These are phyloP conservation scores for Lepeophtheirus nordmannii DNA, from an alignment of 2,888 invertebrate species.

Conservation along the genomic window DNA sequence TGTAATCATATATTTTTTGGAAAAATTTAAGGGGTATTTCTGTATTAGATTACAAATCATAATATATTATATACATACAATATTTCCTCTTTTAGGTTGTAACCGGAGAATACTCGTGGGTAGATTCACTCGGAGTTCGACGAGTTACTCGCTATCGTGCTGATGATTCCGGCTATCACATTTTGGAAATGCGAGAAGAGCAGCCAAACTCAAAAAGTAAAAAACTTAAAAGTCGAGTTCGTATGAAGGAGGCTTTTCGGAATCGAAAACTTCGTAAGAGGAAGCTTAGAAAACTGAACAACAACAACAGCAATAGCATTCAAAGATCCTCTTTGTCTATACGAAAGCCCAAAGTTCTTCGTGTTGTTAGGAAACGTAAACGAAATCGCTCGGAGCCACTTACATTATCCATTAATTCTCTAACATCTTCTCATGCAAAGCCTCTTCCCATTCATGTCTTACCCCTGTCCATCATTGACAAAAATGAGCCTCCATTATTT, in stretches of 20 bases:
- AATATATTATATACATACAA: too few species aligned
- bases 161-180: background rate
- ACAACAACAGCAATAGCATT: background rate
- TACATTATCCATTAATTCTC: background rate
- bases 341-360: background rate
- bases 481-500: background rate
- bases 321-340: too few species aligned
- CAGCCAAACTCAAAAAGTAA: background rate
- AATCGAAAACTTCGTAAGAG: constrained; percentile 1
- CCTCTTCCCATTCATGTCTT: background rate
- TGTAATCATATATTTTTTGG: too few species aligned
- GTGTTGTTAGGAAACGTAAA: background rate
- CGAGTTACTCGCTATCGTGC: background rate
- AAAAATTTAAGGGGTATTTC: too few species aligned
- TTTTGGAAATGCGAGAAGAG: background rate
- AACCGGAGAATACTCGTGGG: background rate
- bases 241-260: background rate
- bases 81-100: background rate
- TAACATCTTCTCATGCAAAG: background rate
- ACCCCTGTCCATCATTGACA: background rate
- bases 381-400: background rate
- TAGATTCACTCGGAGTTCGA: background rate
- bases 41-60: too few species aligned
- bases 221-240: background rate
- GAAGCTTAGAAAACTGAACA: background rate